Percentiles rank a stretch among this genome's conserved stretches.
Evolutionary conservation across 2,113 vertebrate genomes (phyloP).

Genomic region (Cricetomys ansorgei): DNA sequence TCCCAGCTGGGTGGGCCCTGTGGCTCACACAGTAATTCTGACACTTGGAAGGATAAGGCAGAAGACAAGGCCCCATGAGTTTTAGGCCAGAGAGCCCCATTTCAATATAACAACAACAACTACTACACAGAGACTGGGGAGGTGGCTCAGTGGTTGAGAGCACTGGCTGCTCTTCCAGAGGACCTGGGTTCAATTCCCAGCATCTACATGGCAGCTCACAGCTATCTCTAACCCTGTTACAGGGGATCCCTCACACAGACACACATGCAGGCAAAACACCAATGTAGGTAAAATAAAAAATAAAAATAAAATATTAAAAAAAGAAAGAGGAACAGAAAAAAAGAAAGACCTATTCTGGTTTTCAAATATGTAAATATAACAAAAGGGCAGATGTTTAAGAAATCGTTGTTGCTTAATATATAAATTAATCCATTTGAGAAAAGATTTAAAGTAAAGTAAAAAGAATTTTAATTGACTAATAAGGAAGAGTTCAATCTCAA

Average conservation of each 20-base stretch:
- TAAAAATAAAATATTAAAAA: no score
- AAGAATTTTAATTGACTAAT: neutral
- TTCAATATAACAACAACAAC: no score
- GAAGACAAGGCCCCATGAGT: neutral
- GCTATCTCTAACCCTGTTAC: neutral
- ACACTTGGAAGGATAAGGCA: neutral
- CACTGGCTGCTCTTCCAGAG: neutral
- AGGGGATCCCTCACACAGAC: no score
- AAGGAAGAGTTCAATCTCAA: constrained; percentile 14
- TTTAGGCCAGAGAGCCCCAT: neutral
- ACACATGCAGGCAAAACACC: neutral
- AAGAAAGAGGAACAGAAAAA: neutral
- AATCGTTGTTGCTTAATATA: constrained; percentile 18
- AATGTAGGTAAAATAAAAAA: no score
- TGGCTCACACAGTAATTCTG: neutral
- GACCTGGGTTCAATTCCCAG: neutral
- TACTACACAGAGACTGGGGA: neutral
- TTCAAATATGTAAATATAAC: neutral
- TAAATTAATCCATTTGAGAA: constrained; percentile 10
- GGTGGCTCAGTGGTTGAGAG: neutral
- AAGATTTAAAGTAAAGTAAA: neutral
- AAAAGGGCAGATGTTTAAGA: neutral
- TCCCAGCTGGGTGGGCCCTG: neutral
- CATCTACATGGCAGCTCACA: neutral
- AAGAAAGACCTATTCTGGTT: neutral